Conservation (phyloP, 2,113 vertebrate genomes). For the Rhombomys opimus region DNA sequence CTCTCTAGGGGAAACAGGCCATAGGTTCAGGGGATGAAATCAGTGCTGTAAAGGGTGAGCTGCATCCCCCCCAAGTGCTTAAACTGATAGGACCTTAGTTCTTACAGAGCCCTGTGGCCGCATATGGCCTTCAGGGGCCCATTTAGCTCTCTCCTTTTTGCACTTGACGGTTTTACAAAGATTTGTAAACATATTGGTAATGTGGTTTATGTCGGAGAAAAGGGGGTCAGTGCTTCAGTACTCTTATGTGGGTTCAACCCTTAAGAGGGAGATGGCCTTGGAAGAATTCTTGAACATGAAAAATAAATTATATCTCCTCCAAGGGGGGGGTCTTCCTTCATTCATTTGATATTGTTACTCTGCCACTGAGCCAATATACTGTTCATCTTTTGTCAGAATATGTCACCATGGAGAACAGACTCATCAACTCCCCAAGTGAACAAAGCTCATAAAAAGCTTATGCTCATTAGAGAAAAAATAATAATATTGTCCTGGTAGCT, state of each 20-base stretch:
- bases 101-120: slow-evolving; percentile 70
- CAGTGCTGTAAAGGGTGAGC: slow-evolving; percentile 74
- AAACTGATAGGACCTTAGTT: slow-evolving; percentile 63
- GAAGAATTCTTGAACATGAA: slow-evolving; percentile 65
- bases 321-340: background rate
- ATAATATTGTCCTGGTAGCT: background rate
- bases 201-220: slow-evolving; percentile 67
- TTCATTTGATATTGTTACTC: slow-evolving; percentile 44
- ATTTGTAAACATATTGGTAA: slow-evolving; percentile 68
- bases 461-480: background rate
- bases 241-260: slow-evolving; percentile 50
- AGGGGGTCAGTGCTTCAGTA: slow-evolving; percentile 57
- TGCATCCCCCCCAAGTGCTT: slow-evolving; percentile 74
- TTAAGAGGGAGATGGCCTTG: background rate
- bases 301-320: slow-evolving; percentile 64
- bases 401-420: background rate
- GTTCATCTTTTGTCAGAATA: background rate
- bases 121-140: slow-evolving; percentile 56
- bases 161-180: slow-evolving; percentile 71
- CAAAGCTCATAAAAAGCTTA: background rate
- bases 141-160: slow-evolving; percentile 70
- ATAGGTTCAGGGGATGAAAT: slow-evolving; percentile 77
- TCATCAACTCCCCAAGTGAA: background rate
- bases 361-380: background rate
- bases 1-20: slow-evolving; percentile 70